Conservation (phyloP, 92 coral and sea anemone species). For the Hydrozoanthus gracilis region DNA sequence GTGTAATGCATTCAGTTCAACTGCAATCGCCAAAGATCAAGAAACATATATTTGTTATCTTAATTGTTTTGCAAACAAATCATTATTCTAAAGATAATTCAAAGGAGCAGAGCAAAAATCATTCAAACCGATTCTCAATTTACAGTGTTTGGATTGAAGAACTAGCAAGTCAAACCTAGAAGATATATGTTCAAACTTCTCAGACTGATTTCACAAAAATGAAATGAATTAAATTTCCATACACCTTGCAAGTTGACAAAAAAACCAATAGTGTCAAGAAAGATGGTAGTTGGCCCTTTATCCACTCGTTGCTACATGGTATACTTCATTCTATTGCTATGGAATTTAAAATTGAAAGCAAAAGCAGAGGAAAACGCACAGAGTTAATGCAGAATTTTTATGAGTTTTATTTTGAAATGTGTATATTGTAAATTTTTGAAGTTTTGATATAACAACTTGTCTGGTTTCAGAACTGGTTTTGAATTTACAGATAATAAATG, state of each 20-base stretch:
- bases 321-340: constrained; percentile 14
- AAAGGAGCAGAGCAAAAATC: too few species aligned
- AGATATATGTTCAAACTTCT: background rate
- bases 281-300: too few species aligned
- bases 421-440: constrained; percentile 41
- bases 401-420: constrained; percentile 46
- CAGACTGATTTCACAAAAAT: background rate
- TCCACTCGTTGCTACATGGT: background rate
- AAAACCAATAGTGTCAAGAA: background rate
- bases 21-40: too few species aligned
- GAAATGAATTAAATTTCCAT: background rate
- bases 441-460: constrained; percentile 38
- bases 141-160: too few species aligned
- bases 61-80: too few species aligned
- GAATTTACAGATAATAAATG: constrained; percentile 38
- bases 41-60: too few species aligned
- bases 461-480: constrained; percentile 45
- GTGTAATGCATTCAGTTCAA: too few species aligned
- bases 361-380: background rate
- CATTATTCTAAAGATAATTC: too few species aligned
- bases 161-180: background rate
- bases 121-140: too few species aligned
- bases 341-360: background rate
- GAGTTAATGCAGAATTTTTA: constrained; percentile 39
- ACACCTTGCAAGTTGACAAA: background rate